Evolutionary conservation across 2,888 invertebrate species (phyloP).

Genomic region (Apantesis nais): DNA sequence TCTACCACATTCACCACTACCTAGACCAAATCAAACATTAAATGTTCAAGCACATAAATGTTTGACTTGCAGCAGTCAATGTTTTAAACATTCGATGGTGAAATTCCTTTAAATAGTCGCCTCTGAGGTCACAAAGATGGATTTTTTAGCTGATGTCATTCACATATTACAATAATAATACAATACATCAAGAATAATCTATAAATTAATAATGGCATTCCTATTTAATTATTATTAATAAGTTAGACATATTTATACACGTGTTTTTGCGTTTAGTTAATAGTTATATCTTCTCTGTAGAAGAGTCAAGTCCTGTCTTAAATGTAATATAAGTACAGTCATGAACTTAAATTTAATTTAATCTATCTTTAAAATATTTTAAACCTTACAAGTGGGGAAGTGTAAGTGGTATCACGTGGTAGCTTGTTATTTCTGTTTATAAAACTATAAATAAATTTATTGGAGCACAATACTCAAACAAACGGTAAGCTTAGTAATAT

Average conservation of each 20-base stretch:
- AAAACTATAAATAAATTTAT: not conserved
- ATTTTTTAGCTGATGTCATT: not conserved
- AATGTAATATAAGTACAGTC: not conserved
- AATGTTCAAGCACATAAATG: no score
- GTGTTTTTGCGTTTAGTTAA: not conserved
- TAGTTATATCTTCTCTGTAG: not conserved
- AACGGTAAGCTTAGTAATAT: not conserved
- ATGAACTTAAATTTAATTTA: not conserved
- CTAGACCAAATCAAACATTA: no score
- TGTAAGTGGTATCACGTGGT: not conserved
- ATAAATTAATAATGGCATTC: not conserved
- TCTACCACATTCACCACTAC: no score
- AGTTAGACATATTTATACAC: not conserved
- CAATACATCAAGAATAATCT: not conserved
- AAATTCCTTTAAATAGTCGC: not conserved
- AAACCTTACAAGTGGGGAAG: not conserved
- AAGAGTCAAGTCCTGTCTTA: not conserved
- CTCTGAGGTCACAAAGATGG: not conserved
- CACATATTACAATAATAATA: not conserved
- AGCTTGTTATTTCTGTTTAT: not conserved
- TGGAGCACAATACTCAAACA: not conserved
- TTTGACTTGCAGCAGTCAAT: no score
- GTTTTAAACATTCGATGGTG: not conserved
- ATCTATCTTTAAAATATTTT: not conserved
- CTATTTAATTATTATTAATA: not conserved